Evolutionary conservation across 2,888 invertebrate genomes (phyloP).

Genomic region (Amphimallon solstitiale): DNA sequence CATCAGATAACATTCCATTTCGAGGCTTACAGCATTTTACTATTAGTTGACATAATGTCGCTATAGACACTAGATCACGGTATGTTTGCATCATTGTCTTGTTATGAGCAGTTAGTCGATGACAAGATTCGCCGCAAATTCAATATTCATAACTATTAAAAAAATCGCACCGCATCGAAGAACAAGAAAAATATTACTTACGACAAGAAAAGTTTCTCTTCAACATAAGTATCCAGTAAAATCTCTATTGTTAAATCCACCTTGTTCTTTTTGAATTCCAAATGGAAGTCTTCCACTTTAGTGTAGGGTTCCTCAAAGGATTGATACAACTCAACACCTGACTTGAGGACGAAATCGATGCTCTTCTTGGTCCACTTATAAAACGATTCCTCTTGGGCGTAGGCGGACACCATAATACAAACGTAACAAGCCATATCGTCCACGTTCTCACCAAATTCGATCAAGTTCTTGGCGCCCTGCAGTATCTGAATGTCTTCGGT

Average conservation of each 20-base stretch:
- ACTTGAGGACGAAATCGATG: conserved; percentile 69
- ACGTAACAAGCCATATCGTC: conserved; percentile 64
- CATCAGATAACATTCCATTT: no score
- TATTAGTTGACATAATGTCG: no score
- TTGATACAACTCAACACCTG: conserved; percentile 62
- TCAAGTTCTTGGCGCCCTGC: conserved; percentile 63
- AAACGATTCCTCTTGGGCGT: conserved; percentile 69
- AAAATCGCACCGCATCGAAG: no score
- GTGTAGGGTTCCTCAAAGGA: conserved; percentile 57
- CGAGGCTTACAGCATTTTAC: no score
- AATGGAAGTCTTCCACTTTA: conserved; percentile 45
- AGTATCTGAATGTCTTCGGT: conserved; percentile 71
- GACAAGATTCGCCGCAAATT: no score
- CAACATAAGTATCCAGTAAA: conserved; percentile 46
- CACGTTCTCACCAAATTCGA: conserved; percentile 46
- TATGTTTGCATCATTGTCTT: no score
- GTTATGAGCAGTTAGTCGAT: no score
- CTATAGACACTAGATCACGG: no score
- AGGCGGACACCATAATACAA: conserved; percentile 69
- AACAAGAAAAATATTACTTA: not conserved
- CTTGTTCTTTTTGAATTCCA: conserved; percentile 40
- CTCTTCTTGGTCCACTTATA: conserved; percentile 70
- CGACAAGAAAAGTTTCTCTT: not conserved
- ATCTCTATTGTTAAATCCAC: conserved; percentile 42
- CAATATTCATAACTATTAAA: no score